phyloP scores from a whole-genome alignment of 2,888 invertebrate species.

The Epirrhoe alternata region DNA sequence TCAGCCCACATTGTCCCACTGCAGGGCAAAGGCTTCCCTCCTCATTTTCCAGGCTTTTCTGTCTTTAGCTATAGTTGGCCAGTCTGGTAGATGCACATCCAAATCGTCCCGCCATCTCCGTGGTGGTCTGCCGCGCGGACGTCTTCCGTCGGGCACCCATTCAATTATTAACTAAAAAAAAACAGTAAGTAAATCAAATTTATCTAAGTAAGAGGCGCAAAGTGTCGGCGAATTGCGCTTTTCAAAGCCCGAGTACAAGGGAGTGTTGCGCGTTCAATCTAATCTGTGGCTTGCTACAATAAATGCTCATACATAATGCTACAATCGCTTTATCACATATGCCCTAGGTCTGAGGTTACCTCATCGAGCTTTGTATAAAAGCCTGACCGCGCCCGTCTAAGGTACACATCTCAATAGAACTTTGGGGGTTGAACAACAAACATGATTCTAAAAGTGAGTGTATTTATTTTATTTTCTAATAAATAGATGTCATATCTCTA shows the following conservation, averaged over 20 bases:
- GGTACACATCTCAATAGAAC: conserved; percentile 62
- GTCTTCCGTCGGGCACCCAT: too few relatives aligned
- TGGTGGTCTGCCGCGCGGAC: too few relatives aligned
- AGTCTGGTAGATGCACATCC: too few relatives aligned
- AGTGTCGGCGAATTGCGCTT: neutral
- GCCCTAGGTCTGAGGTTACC: conserved; percentile 53
- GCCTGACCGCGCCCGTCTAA: conserved; percentile 51
- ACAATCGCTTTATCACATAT: conserved; percentile 59
- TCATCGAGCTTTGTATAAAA: conserved; percentile 68
- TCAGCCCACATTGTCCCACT: too few relatives aligned
- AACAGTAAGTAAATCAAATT: too few relatives aligned
- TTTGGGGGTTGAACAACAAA: conserved; percentile 60
- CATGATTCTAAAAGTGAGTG: conserved; percentile 76
- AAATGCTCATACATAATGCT: conserved; percentile 53
- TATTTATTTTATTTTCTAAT: conserved; percentile 16
- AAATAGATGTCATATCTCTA: neutral
- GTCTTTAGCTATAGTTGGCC: too few relatives aligned
- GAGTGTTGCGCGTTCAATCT: conserved; percentile 13
- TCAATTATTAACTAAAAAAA: too few relatives aligned
- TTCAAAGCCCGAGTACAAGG: neutral
- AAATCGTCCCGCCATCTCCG: too few relatives aligned
- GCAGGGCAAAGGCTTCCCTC: too few relatives aligned
- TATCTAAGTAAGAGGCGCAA: too few relatives aligned
- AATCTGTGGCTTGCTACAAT: conserved; percentile 24
- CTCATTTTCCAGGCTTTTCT: too few relatives aligned